phyloP scores from a whole-genome alignment of 2,113 vertebrate genomes.

The Notarius lentiginosus region DNA sequence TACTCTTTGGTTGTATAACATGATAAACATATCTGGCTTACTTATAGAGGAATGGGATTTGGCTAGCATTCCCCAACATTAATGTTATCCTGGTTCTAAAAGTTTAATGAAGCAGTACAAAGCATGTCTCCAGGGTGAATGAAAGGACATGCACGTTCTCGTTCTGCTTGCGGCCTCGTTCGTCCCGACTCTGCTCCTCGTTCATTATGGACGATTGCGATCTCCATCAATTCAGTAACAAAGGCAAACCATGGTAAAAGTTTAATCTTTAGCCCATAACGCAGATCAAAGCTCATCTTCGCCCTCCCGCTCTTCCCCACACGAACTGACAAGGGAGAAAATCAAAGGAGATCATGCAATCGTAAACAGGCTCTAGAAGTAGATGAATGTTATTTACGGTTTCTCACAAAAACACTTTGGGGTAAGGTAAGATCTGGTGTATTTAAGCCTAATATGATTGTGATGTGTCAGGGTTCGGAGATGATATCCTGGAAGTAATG shows the following conservation, averaged over 20 bases:
- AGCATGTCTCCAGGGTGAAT: constrained; percentile 25
- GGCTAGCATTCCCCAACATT: background rate
- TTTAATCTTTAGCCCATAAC: constrained; percentile 44
- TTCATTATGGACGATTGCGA: constrained; percentile 52
- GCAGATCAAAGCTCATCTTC: constrained; percentile 47
- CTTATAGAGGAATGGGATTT: background rate
- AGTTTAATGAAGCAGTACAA: constrained; percentile 38
- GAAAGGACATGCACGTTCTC: constrained; percentile 40
- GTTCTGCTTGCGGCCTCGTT: constrained; percentile 32
- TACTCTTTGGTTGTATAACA: background rate
- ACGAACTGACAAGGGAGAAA: constrained; percentile 31
- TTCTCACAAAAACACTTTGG: constrained; percentile 20
- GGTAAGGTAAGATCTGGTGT: constrained; percentile 2
- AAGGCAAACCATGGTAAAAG: constrained; percentile 44
- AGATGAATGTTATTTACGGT: constrained; percentile 3
- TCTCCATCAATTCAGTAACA: constrained; percentile 50
- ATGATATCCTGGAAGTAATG: constrained; percentile 13
- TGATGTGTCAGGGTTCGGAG: background rate
- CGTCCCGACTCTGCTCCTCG: constrained; percentile 34
- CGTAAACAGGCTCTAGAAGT: constrained; percentile 35
- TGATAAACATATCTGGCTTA: background rate
- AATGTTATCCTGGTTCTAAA: constrained; percentile 9
- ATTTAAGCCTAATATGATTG: constrained; percentile 24
- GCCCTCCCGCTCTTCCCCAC: constrained; percentile 19
- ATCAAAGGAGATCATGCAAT: constrained; percentile 25